phyloP scores from a whole-genome alignment of 2,113 vertebrate genomes.

The Gallinago media region DNA sequence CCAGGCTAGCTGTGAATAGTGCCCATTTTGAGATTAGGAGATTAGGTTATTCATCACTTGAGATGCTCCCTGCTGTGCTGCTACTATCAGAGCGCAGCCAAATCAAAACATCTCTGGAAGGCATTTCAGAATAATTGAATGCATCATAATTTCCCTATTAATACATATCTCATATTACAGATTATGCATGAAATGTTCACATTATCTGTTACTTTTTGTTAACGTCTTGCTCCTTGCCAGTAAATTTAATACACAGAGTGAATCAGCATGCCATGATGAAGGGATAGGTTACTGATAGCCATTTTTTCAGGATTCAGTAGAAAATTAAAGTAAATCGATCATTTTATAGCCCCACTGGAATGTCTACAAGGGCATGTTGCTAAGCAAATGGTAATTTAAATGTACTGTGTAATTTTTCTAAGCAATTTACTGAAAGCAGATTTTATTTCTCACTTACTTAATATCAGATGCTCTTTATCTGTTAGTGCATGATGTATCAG shows the following conservation, averaged over 20 bases:
- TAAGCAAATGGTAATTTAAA: constrained; percentile 92
- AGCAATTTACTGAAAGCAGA: constrained; percentile 85
- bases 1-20: constrained; percentile 83
- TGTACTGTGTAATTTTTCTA: constrained; percentile 88
- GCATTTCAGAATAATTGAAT: constrained; percentile 97
- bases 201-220: constrained; percentile 93
- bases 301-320: constrained; percentile 84
- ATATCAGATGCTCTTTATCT: constrained; percentile 84
- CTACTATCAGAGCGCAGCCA: constrained; percentile 87
- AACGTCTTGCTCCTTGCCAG: constrained; percentile 89
- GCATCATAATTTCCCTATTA: constrained; percentile 98
- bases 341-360: constrained; percentile 86
- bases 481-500: constrained; percentile 79
- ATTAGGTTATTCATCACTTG: constrained; percentile 98
- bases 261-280: constrained; percentile 85
- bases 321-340: constrained; percentile 92
- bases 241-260: constrained; percentile 89
- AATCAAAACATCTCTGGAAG: constrained; percentile 98
- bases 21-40: constrained; percentile 98
- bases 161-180: constrained; percentile 95
- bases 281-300: constrained; percentile 84
- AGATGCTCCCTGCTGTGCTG: constrained; percentile 87
- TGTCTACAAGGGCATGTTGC: constrained; percentile 86
- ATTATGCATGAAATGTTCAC: constrained; percentile 92
- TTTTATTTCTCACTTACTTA: constrained; percentile 84